Evolutionary conservation across 2,797 vertebrate genomes (phyloP), one percentile per base, ranked within the genome.

Genomic region (Lutjanus argentimaculatus): DNA sequence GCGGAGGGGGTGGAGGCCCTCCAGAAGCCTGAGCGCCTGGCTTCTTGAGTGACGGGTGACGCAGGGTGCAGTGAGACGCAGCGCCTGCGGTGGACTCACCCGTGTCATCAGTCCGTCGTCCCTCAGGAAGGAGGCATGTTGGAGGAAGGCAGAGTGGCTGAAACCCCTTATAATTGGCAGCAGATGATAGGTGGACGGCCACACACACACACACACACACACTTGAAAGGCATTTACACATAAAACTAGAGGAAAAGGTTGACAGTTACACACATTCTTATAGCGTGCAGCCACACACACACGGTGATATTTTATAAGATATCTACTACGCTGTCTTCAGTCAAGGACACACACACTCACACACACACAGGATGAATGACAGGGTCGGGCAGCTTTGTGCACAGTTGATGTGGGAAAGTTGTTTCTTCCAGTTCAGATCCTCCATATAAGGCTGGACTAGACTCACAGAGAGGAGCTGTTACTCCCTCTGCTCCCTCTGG

Each of bases 41-140:
- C 2, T 52, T 11, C 76, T 63, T 90, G 90, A 94, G 73, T 87
- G 89, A 83, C 86, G 64, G 56, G 68, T 82, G 86, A 82, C 83
- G 59, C 30, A 0, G 53, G 69, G 75, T 25, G 58, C 59, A 56
- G 64, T 2, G 43, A 65, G 80, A 57, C 25, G 3, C 45, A 10
- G 58, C 16, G n/a, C 71, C 59, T 51, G 43, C 3, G 2, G 61
- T 59, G 75, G 68, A 75, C 80, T 78, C 58, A 3, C 55, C 73
- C 1, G 22, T 85, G 83, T 79, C 78, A 68, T 75, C 42, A 4
- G 51, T 15, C 73, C 6, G 0, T 43, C 65, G 48, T 74, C 65
- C 81, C 53, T 4, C 42, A 68, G 74, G 75, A 76, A n/a, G 21
- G 48, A 71, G 51, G 42, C 57, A 51, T 66, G 69, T 77, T 51